Evolutionary conservation across 2,888 invertebrate species (phyloP).

Genomic region (Ochlodes sylvanus): DNA sequence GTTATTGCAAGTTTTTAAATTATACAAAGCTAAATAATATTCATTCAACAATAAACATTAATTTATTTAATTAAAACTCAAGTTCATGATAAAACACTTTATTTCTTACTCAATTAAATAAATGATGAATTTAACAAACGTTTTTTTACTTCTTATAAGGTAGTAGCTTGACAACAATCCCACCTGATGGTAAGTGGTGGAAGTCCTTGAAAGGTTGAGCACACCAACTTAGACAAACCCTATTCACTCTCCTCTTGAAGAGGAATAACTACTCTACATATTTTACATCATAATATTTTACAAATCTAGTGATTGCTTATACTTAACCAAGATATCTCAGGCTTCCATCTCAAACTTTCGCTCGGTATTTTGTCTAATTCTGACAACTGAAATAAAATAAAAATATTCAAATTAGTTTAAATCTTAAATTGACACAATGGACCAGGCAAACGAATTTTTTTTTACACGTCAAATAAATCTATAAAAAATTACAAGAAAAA

Average conservation of each 20-base stretch:
- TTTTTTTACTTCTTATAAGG: no score
- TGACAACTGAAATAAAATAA: constrained; percentile 69
- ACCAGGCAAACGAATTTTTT: no score
- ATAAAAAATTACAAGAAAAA: no score
- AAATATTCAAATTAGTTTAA: neutral
- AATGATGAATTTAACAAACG: neutral
- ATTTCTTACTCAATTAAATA: neutral
- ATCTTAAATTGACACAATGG: no score
- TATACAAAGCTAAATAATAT: no score
- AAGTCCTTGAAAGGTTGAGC: no score
- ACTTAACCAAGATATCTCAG: constrained; percentile 84
- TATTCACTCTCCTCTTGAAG: no score
- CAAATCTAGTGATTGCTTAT: constrained; percentile 61
- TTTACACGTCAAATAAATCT: no score
- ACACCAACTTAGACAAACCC: no score
- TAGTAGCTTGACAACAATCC: no score
- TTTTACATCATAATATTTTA: constrained; percentile 49
- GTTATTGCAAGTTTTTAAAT: no score
- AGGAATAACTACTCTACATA: constrained; percentile 3
- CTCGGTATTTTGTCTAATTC: constrained; percentile 84
- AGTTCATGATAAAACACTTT: constrained; percentile 29
- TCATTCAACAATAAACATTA: neutral
- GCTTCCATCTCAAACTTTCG: constrained; percentile 84
- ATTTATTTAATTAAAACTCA: neutral
- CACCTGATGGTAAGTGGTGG: no score